These are phyloP conservation scores for Eueremaeus valkanovi DNA, from an alignment of 2,888 invertebrate genomes.

Conservation along the genomic window DNA sequence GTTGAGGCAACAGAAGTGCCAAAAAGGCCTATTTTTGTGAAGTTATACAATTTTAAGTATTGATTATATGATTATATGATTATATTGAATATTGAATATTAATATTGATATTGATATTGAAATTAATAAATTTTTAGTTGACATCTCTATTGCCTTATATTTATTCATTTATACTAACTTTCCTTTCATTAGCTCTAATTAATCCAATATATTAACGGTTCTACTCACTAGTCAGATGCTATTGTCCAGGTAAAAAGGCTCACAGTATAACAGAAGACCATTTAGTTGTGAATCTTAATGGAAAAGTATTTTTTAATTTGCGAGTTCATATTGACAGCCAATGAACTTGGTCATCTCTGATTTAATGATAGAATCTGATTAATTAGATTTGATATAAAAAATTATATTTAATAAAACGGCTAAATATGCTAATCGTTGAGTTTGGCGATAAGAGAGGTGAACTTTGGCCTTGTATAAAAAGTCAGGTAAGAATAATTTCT, in stretches of 20 bases:
- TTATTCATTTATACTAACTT: background rate
- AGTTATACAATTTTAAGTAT: conserved; percentile 27
- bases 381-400: too few relatives aligned
- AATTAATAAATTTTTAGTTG: conserved; percentile 29
- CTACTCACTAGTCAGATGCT: too few relatives aligned
- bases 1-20: conserved; percentile 34
- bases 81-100: too few relatives aligned
- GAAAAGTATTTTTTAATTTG: too few relatives aligned
- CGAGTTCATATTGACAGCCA: too few relatives aligned
- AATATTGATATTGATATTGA: conserved; percentile 19
- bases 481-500: background rate
- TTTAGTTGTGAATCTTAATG: too few relatives aligned
- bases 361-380: too few relatives aligned
- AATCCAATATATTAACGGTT: background rate
- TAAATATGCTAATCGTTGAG: background rate
- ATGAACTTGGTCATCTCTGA: too few relatives aligned
- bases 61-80: background rate
- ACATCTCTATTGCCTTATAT: background rate
- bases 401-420: too few relatives aligned
- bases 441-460: background rate
- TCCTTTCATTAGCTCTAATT: background rate
- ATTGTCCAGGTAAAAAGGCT: too few relatives aligned
- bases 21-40: conserved; percentile 29
- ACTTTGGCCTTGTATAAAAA: too few relatives aligned
- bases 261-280: too few relatives aligned